Evolutionary conservation across 2,797 vertebrate genomes (phyloP), one percentile per base, ranked within the genome.

Genomic region (Moxostoma hubbsi): DNA sequence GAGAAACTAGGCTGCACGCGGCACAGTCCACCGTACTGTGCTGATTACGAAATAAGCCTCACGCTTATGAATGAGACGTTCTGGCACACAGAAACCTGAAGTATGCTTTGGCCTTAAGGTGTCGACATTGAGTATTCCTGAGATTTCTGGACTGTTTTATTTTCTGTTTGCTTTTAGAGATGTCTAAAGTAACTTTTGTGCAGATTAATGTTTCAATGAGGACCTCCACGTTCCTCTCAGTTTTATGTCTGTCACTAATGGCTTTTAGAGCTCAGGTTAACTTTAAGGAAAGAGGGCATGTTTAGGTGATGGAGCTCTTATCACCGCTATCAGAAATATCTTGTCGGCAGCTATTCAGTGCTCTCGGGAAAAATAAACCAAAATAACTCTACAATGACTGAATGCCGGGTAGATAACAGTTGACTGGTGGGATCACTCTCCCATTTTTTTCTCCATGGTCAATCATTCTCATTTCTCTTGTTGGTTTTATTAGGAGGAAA

Each of bases 291-390:
- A 89, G 92, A 89, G 87, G 83, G 82, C 86, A 86, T 85, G 88
- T 84, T 86, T 85, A 43, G 81, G 90, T 90, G 67, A 83, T 92
- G 92, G 90, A 92, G 88, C 83, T 88, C 93, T 97, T 96, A 97
- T 97, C 96, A 90, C 75, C 87, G 87, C 85, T 92, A 95, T 95
- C 95, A 91, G 90, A 95, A 95, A 94, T 93, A 93, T 91, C 93
- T 94, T 95, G 94, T 94, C 93, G 91, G 93, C 92, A 93, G 93
- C 94, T 94, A 95, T 95, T 96, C 94, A 95, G 94, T 93, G 92
- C 85, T 87, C 88, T 89, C 77, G 81, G 87, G 90, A 88, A 89
- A 93, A 93, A 93, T 91, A 93, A 93, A 92, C 91, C 90, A 91
- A 90, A 87, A 87, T 80, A 73, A 85, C 75, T 87, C 84, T 82